Evolutionary conservation across 2,797 vertebrate species (phyloP), one percentile per base, ranked within the genome.

Genomic region (Uromys caudimaculatus): DNA sequence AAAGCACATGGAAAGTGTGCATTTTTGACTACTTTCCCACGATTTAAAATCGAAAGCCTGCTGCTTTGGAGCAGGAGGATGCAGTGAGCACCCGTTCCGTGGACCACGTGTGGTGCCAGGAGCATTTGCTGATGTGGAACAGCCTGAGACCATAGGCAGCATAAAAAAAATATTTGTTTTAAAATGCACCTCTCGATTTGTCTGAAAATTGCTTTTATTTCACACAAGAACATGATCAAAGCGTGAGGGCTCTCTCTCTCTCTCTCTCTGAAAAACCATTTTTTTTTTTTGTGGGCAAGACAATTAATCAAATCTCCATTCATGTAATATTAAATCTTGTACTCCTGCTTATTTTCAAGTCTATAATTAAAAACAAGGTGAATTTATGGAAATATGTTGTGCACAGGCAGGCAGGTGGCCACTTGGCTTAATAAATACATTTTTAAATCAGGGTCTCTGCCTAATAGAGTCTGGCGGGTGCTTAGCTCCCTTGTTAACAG

Each of bases 11-110:
- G 6, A 38, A 41, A 4, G 35, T 0, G 6, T 21, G 17, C 50
- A 0, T 38, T 2, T 17, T 2, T 4, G 24, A 2, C 29, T 27
- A 35, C 2, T 2, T 3, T 9, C 8, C 35, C 2, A 0, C 4
- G 4, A 6, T 0, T 41, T 13, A 4, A 50, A 12, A 29, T 0
- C 23, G n/a, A 44, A 11, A 19, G 17, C 4, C 7, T 16, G 47
- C 17, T 14, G 41, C 60, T 13, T 78, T 21, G 6, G 44, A 41
- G 12, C 13, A 23, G 0, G 52, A n/a, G 38, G 29, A 3, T 8
- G 44, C 41, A 11, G 6, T 0, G 24, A 1, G 1, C 16, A 60
- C 1, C 35, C n/a, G 0, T 0, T 4, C 0, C 24, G 16, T 0
- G 16, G 56, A 1, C 7, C 2, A 4, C 1, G 16, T 4, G 3